Evolutionary conservation across 2,888 invertebrate genomes (phyloP), one percentile per base, ranked within the genome.

Genomic region (Drosophila siamana): DNA sequence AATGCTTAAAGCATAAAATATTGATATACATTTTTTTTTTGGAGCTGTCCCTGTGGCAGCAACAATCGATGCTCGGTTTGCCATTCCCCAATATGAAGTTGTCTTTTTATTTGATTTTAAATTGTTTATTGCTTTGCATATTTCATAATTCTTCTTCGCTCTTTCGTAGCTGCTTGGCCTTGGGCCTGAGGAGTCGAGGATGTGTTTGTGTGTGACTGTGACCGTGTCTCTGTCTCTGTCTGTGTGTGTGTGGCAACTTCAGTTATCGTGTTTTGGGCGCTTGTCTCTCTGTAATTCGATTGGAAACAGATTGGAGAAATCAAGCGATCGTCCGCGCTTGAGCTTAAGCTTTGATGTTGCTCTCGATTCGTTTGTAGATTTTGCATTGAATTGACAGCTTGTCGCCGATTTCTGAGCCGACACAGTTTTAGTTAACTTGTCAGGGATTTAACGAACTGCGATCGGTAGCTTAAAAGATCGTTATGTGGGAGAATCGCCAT

Each of bases 101-200:
- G 88, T 83, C 80, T 83, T 88, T 83, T 83, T 83, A 83, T 83
- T 83, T 83, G 88, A 83, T 83, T 83, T 88, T 83, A 83, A 88
- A 83, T 83, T 83, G 88, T 83, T 83, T 83, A 83, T 83, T 88
- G 82, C 88, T 88, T 82, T 88, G 82, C 88, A 83, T 88, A 83
- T 83, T 83, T 83, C 82, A 88, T 88, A 83, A 79, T 73, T 83
- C 76, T 66, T 57, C 50, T 52, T 57, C 60, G 56, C 46, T 43
- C 48, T 69, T 40, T 38, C 44, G 51, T 50, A 38, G 46, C 47
- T 56, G 63, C 52, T 74, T 78, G 78, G 78, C 74, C 74, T 75
- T 74, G 68, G 38, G 43, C 36, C 52, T 8, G 51, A 55, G 54
- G n/a, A n/a, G n/a, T n/a, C n/a, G 48, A 61, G 65, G 40, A 44